phyloP scores from a whole-genome alignment of 2,113 vertebrate species.

The Elachura formosa region DNA sequence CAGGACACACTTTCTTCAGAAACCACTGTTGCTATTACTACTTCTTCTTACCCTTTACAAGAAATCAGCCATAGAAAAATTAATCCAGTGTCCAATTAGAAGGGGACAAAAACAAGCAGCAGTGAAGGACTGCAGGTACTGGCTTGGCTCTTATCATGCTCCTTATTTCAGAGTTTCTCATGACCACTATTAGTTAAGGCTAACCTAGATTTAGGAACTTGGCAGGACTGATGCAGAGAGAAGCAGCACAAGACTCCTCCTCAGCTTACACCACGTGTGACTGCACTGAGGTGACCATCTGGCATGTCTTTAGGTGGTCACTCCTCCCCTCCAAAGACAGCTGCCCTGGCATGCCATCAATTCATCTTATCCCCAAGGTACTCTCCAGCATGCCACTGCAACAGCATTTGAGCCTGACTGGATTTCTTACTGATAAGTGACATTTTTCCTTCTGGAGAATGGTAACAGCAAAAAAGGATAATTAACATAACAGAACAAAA shows the following conservation, averaged over 20 bases:
- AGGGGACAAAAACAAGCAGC: neutral
- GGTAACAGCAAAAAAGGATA: neutral
- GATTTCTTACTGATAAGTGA: neutral
- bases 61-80: neutral
- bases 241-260: neutral
- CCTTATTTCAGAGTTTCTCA: neutral
- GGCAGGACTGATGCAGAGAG: neutral
- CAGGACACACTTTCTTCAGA: neutral
- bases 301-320: neutral
- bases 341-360: neutral
- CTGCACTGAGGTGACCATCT: neutral
- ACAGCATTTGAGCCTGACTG: neutral
- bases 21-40: neutral
- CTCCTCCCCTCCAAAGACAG: neutral
- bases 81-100: neutral
- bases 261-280: neutral
- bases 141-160: fast-evolving
- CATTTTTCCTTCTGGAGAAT: neutral
- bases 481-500: no score
- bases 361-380: neutral
- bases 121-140: neutral
- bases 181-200: neutral
- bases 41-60: neutral
- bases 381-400: neutral
- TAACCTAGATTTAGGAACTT: neutral